Percentiles rank a stretch among this genome's conserved stretches.
Conservation (phyloP, 2,113 vertebrate genomes). For the Osmerus eperlanus region DNA sequence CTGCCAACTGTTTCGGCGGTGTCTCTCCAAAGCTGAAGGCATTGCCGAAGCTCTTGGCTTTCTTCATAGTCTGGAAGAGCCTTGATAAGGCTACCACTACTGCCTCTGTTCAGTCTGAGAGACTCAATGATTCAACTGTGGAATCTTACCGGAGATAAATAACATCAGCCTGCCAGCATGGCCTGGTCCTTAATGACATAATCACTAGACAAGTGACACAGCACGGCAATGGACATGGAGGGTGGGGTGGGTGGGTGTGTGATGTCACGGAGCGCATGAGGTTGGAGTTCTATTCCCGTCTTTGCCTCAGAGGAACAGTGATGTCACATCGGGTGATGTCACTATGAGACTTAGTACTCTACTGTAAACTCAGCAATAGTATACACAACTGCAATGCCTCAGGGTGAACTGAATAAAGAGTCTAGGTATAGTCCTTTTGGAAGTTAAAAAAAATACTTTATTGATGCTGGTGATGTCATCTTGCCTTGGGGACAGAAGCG, state of each 20-base stretch:
- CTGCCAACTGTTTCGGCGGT: constrained; percentile 9
- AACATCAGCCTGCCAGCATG: constrained; percentile 41
- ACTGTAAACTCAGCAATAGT: too few species aligned
- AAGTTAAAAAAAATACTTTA: neutral
- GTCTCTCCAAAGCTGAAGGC: constrained; percentile 59
- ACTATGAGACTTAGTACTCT: too few species aligned
- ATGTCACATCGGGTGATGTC: too few species aligned
- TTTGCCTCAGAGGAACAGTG: too few species aligned
- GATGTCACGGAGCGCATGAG: too few species aligned
- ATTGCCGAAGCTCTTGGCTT: constrained; percentile 53
- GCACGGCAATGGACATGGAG: constrained; percentile 44
- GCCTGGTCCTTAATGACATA: constrained; percentile 58
- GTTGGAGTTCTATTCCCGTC: too few species aligned
- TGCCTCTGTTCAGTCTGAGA: constrained; percentile 3
- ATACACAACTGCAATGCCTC: too few species aligned
- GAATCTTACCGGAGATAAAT: constrained; percentile 12
- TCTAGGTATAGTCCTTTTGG: too few species aligned
- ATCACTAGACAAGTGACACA: constrained; percentile 52
- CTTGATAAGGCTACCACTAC: constrained; percentile 3
- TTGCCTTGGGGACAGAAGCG: too few species aligned
- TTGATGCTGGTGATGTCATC: neutral
- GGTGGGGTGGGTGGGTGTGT: constrained; percentile 16
- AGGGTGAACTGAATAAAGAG: too few species aligned
- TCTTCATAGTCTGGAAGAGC: constrained; percentile 48
- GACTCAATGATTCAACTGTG: neutral